phyloP scores from a whole-genome alignment of 1,140 invertebrate genomes.

The Hyposmocoma kahamanoa region DNA sequence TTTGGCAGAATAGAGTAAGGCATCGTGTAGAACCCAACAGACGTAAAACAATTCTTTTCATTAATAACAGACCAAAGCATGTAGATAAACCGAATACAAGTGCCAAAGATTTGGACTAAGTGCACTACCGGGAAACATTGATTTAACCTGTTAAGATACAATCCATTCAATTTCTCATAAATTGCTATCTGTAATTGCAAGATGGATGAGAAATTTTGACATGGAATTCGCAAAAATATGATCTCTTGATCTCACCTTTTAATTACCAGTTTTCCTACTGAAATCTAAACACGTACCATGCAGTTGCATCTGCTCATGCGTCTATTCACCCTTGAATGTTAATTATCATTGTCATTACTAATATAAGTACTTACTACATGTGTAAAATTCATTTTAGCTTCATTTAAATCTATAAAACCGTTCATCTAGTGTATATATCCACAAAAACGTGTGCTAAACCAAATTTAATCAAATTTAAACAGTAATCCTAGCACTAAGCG shows the following conservation, averaged over 20 bases:
- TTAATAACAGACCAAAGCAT: constrained; percentile 56
- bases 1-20: constrained; percentile 62
- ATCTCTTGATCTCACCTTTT: constrained; percentile 47
- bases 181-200: constrained; percentile 41
- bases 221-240: constrained; percentile 50
- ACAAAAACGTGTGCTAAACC: neutral
- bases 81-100: constrained; percentile 5
- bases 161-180: constrained; percentile 47
- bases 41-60: constrained; percentile 64
- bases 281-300: too few relatives aligned
- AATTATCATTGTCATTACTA: too few relatives aligned
- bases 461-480: neutral
- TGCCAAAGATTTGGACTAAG: too few relatives aligned
- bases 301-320: too few relatives aligned
- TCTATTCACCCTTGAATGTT: too few relatives aligned
- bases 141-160: too few relatives aligned
- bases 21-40: constrained; percentile 58
- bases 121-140: too few relatives aligned
- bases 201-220: constrained; percentile 46
- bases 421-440: too few relatives aligned
- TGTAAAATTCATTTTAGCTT: too few relatives aligned
- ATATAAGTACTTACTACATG: too few relatives aligned
- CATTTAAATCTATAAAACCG: too few relatives aligned
- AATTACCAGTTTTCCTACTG: constrained; percentile 11
- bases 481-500: constrained; percentile 17